Conservation (phyloP, 2,888 invertebrate genomes). For the Danaus chrysippus region DNA sequence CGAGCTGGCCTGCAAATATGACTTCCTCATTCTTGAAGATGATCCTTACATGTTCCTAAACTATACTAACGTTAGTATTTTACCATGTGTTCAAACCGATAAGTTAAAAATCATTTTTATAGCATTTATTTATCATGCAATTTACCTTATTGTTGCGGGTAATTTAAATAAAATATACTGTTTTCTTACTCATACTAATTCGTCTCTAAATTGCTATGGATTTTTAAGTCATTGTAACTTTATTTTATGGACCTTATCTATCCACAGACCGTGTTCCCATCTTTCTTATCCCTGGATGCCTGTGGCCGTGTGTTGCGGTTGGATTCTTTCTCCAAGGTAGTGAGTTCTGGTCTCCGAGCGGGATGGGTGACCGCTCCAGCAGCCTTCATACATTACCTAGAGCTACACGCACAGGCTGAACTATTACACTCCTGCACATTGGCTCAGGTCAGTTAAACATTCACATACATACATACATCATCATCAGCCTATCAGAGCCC, state of each 20-base stretch:
- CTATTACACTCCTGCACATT: conserved; percentile 59
- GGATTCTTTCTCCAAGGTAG: conserved; percentile 88
- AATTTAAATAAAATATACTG: neutral
- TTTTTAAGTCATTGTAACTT: no score
- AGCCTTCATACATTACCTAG: conserved; percentile 80
- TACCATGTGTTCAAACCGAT: conserved; percentile 6
- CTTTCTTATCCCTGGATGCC: conserved; percentile 85
- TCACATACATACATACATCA: neutral
- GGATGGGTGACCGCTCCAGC: conserved; percentile 87
- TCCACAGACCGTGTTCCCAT: conserved; percentile 74
- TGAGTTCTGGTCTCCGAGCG: conserved; percentile 84
- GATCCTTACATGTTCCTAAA: conserved; percentile 90
- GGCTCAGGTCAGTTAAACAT: conserved; percentile 44
- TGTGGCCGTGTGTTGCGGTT: conserved; percentile 87
- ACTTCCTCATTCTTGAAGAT: conserved; percentile 89
- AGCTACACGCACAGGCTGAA: conserved; percentile 86
- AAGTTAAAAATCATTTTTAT: conserved; percentile 2
- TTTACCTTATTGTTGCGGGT: neutral
- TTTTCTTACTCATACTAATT: neutral
- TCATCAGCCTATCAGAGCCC: no score
- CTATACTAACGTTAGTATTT: conserved; percentile 78
- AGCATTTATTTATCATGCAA: neutral
- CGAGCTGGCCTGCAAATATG: conserved; percentile 85
- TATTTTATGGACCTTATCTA: neutral
- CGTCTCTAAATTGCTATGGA: neutral